Conservation (phyloP, 2,113 vertebrate species). For the Arenaria interpres region DNA sequence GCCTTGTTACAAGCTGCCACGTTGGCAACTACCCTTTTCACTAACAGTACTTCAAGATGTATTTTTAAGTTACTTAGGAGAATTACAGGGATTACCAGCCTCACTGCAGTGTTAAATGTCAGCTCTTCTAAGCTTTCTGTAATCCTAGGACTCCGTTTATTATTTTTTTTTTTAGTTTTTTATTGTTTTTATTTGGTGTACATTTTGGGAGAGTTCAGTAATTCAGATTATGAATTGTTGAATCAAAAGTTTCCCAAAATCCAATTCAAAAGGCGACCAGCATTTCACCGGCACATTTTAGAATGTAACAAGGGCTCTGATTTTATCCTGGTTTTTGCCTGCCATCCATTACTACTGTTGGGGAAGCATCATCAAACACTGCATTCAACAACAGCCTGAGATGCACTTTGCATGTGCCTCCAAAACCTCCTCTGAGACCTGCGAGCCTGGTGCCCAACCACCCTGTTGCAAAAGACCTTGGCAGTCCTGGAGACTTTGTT, state of each 20-base stretch:
- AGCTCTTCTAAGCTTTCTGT: not conserved
- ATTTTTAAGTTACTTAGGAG: not conserved
- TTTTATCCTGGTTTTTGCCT: not conserved
- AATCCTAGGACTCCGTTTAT: not conserved
- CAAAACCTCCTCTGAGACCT: not conserved
- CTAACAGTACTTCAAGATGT: not conserved
- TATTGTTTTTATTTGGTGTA: not conserved
- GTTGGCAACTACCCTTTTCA: not conserved
- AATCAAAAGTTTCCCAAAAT: not conserved
- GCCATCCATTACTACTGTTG: not conserved
- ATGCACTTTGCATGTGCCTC: not conserved
- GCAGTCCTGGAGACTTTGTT: not conserved
- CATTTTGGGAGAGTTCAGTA: not conserved
- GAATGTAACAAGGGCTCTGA: not conserved
- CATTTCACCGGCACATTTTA: not conserved
- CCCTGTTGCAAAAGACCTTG: not conserved
- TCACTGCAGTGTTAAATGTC: not conserved
- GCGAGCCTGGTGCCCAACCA: fast-evolving
- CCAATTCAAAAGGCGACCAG: not conserved
- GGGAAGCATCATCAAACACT: not conserved
- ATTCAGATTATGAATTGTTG: not conserved
- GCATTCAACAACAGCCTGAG: not conserved
- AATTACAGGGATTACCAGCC: not conserved
- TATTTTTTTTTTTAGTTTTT: not conserved
- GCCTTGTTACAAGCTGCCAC: not conserved